These are phyloP conservation scores for Cosmia trapezina DNA, from an alignment of 2,888 invertebrate genomes.

Conservation along the genomic window DNA sequence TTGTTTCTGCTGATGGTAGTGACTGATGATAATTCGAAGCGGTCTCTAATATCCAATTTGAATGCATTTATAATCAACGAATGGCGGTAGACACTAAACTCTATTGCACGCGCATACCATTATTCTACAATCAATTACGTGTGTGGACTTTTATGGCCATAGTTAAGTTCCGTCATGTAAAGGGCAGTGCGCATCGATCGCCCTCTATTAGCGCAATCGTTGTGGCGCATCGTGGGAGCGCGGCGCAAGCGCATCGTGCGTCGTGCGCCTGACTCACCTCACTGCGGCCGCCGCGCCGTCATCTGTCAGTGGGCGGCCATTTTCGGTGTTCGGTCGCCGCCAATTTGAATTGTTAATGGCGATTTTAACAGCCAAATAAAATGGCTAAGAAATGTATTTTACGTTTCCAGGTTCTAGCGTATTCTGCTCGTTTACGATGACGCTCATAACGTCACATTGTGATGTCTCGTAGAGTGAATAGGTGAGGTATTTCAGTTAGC, in stretches of 20 bases:
- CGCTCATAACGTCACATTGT: slow-evolving; percentile 41
- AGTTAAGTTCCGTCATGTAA: slow-evolving; percentile 59
- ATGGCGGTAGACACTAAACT: slow-evolving; percentile 20
- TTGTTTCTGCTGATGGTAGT: background rate
- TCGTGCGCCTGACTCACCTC: slow-evolving; percentile 56
- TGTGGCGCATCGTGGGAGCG: slow-evolving; percentile 64
- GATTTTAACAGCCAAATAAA: slow-evolving; percentile 61
- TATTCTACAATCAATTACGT: slow-evolving; percentile 57
- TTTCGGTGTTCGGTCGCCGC: slow-evolving; percentile 62
- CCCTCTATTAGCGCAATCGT: slow-evolving; percentile 65
- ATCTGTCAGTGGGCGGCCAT: slow-evolving; percentile 65
- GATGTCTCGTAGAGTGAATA: slow-evolving; percentile 42
- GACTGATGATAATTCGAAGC: slow-evolving; percentile 17
- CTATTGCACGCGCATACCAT: slow-evolving; percentile 52
- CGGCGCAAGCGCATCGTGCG: slow-evolving; percentile 35
- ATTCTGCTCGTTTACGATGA: slow-evolving; percentile 48
- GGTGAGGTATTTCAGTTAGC: slow-evolving; percentile 48
- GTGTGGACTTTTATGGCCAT: slow-evolving; percentile 53
- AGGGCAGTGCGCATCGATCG: slow-evolving; percentile 63
- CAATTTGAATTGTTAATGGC: slow-evolving; percentile 62
- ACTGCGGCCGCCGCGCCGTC: slow-evolving; percentile 42
- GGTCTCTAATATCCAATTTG: slow-evolving; percentile 42
- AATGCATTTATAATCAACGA: slow-evolving; percentile 43
- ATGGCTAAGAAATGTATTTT: slow-evolving; percentile 42
- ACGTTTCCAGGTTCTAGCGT: slow-evolving; percentile 46